Evolutionary conservation across 2,797 vertebrate genomes (phyloP), one percentile per base, ranked within the genome.

Genomic region (Sebastes glaucus): DNA sequence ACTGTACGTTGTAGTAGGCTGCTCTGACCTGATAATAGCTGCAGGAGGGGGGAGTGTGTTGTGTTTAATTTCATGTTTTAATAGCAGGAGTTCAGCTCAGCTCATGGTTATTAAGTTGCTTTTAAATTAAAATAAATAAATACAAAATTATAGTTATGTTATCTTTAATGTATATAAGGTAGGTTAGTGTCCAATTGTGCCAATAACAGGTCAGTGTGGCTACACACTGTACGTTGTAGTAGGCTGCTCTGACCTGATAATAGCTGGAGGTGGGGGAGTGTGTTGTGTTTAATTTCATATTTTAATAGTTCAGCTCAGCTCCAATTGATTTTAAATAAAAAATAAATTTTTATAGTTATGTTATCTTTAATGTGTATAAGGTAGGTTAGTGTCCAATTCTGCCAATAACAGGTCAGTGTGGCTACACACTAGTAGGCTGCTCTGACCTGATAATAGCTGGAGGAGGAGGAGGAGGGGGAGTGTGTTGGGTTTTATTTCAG

Each of bases 131-230:
- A 42, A 42, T 0, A 20, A 25, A 14, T 30, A 0, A 32, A 25
- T n/a, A n/a, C 9, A 32, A n/a, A 32, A 30, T 3, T 46, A 8
- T 32, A 16, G 9, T 71, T 53, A 63, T 32, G n/a, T 84, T n/a
- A 70, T 52, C 46, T 49, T 49, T 49, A 57, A 67, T 71, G 55
- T 80, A 55, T 56, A 49, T 72, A 16, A 77, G 68, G 42, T 73
- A 30, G 63, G 42, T 84, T 70, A 82, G 60, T 73, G 22, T 46
- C n/a, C 68, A 69, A 61, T 42, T 74, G 52, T 82, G 56, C 62
- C 27, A 62, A 38, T 70, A 30, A 2, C 13, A 3, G 94, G 95
- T 95, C 95, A 95, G 92, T 90, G 93, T 89, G 89, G 92, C 89
- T 92, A 68, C 89, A 42, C 88, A 74, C 89, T 89, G 86, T 86